Evolutionary conservation across 2,888 invertebrate genomes (phyloP), one percentile per base, ranked within the genome.

Genomic region (Eristalis arbustorum): DNA sequence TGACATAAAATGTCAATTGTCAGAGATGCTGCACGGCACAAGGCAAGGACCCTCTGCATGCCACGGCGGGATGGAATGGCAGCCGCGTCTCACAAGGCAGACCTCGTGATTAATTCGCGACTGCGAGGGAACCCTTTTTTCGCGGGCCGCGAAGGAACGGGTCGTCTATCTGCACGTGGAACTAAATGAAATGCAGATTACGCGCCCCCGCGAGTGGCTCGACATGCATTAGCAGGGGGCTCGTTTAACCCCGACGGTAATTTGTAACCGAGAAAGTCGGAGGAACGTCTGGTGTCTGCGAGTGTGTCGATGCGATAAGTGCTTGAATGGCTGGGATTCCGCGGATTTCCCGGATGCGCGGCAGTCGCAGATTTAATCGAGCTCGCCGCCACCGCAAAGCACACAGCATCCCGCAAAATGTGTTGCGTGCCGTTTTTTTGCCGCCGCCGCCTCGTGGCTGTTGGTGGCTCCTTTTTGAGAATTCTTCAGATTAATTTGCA

Each of bases 1-100:
- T 85, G 85, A 66, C 34, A 77, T 56, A 77, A 81, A 82, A 82
- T 82, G 77, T 85, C 85, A 85, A 59, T 78, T 85, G 73, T 82
- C 81, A 85, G 61, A 71, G 76, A 75, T 73, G 61, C 14, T 62
- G 62, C 42, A 57, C 22, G 56, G 37, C n/a, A 62, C 31, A 25
- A n/a, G n/a, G n/a, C 25, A 49, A 22, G 61, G 28, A 40, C 34
- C 14, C 34, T 66, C 28, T 64, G 64, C 71, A 62, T 64, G 42
- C 6, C 5, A 11, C 34, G 34, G 34, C 10, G 34, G 11, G 31
- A 31, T 31, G 31, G 1, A 31, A 31, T 8, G 31, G 31, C 31
- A 31, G 1, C 31, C 31, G 1, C 28, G 10, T 5, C 42, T 28
- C 78, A n/a, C 14, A 25, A 37, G 28, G n/a, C 31, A 31, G 49